phyloP scores from a whole-genome alignment of 2,888 invertebrate genomes.

The Cosmopolites sordidus region DNA sequence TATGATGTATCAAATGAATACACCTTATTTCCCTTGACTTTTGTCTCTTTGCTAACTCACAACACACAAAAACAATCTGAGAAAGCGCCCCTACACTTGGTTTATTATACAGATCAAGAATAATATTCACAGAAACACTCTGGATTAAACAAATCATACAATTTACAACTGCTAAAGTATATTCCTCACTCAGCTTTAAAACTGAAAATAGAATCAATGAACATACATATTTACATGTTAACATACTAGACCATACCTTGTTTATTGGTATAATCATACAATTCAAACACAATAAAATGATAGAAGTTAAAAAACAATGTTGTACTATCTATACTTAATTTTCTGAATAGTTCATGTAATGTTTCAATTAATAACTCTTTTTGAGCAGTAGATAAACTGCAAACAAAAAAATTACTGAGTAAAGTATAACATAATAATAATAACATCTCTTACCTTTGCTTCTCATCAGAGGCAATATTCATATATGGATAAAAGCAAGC shows the following conservation, averaged over 20 bases:
- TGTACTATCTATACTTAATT: slow-evolving; percentile 50
- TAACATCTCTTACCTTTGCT: slow-evolving; percentile 29
- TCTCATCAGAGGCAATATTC: slow-evolving; percentile 31
- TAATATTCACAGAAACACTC: slow-evolving; percentile 51
- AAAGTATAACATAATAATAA: no score
- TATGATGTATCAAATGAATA: slow-evolving; percentile 24
- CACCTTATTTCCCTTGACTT: slow-evolving; percentile 62
- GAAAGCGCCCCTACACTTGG: slow-evolving; percentile 58
- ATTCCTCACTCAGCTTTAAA: slow-evolving; percentile 58
- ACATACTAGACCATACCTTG: slow-evolving; percentile 46
- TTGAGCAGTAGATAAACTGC: slow-evolving; percentile 44
- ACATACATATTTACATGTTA: no score
- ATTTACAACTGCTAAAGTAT: slow-evolving; percentile 56
- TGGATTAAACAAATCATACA: slow-evolving; percentile 54
- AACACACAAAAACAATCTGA: slow-evolving; percentile 61
- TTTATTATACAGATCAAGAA: slow-evolving; percentile 55
- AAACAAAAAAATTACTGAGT: background rate
- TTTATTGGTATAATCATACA: slow-evolving; percentile 53
- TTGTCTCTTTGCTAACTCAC: slow-evolving; percentile 64
- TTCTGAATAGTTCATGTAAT: slow-evolving; percentile 50
- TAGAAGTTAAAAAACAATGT: slow-evolving; percentile 57
- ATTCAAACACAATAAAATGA: slow-evolving; percentile 52
- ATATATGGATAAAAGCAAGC: slow-evolving; percentile 35
- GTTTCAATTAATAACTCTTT: slow-evolving; percentile 53
- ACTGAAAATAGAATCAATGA: slow-evolving; percentile 47